Conservation (phyloP, 2,113 vertebrate genomes). For the Campylorhamphus procurvoides region DNA sequence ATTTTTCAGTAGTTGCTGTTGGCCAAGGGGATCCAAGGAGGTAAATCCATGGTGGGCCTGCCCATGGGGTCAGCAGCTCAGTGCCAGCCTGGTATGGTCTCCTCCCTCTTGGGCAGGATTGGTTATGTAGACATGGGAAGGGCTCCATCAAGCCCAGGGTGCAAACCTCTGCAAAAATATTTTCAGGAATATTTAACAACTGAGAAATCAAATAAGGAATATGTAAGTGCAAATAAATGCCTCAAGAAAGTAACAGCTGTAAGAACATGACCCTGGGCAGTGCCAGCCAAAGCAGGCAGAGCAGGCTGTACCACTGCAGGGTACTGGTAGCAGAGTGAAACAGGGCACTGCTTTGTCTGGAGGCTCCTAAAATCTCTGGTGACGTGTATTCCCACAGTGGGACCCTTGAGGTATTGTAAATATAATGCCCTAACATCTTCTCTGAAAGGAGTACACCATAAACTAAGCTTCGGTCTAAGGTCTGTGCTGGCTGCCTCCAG, state of each 20-base stretch:
- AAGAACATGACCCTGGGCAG: not conserved
- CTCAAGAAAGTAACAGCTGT: not conserved
- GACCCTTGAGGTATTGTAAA: not conserved
- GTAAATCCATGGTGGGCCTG: accelerated
- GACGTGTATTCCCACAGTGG: not conserved
- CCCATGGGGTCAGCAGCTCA: not conserved
- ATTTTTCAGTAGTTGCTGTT: not conserved
- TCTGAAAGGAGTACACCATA: not conserved
- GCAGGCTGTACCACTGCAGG: not conserved
- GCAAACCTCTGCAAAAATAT: not conserved
- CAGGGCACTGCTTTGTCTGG: not conserved
- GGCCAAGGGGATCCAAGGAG: not conserved
- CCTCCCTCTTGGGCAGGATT: not conserved
- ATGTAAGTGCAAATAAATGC: not conserved
- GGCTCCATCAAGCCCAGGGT: not conserved
- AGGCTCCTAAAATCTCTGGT: not conserved
- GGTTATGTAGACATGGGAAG: accelerated
- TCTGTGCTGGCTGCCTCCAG: not conserved
- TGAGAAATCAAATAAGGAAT: not conserved
- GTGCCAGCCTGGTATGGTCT: not conserved
- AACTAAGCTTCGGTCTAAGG: not conserved
- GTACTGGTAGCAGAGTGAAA: accelerated
- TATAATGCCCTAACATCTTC: accelerated
- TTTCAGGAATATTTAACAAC: not conserved
- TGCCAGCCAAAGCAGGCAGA: not conserved